Base-by-base conservation (phyloP, 2,888 invertebrate genomes). In the Allacma fusca region DNA sequence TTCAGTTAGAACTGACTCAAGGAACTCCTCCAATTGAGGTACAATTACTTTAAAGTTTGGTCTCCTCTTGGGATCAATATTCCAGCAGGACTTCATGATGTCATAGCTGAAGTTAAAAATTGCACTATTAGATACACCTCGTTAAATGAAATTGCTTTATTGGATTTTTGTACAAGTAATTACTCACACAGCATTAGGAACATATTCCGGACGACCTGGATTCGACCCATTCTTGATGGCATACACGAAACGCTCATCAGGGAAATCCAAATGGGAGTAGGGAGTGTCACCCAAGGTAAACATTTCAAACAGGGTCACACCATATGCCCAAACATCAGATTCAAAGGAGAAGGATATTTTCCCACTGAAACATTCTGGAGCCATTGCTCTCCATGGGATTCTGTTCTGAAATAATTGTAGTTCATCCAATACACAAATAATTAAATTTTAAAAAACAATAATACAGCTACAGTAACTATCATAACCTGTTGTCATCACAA, bases 381-480 rank as follows among this genome's bases (percentile, higher is more conserved):
- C 76, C 68, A 76, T 19, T 34, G 59, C 57, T 59, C 69, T 21
- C 76, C 76, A 76, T 4, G 76, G 76, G 0, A 76, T 9, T 44
- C 24, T 5, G 13, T 28, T 59, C 76, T 76, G n/a, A n/a, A n/a
- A n/a, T n/a, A n/a, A n/a, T n/a, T n/a, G n/a, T n/a, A n/a, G n/a
- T n/a, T n/a, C n/a, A n/a, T n/a, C n/a, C n/a, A 28, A 40, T 24
- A 64, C 13, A 68, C 34, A 68, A 5, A 68, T 24, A 68, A 29
- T 4, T 34, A 34, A 4, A 34, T 9, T 21, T 29, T 34, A 34
- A 5, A 68, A 7, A 5, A n/a, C n/a, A 19, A 19, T 26, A 21
- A 19, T 24, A 26, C 2, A n/a, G 65, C 16, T 12, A n/a, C n/a
- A 4, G 19, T 13, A 65, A 26, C 13, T 13, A 21, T 40, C 40